Evolutionary conservation across 2,888 invertebrate species (phyloP), one percentile per base, ranked within the genome.

Genomic region (Tipula unca): DNA sequence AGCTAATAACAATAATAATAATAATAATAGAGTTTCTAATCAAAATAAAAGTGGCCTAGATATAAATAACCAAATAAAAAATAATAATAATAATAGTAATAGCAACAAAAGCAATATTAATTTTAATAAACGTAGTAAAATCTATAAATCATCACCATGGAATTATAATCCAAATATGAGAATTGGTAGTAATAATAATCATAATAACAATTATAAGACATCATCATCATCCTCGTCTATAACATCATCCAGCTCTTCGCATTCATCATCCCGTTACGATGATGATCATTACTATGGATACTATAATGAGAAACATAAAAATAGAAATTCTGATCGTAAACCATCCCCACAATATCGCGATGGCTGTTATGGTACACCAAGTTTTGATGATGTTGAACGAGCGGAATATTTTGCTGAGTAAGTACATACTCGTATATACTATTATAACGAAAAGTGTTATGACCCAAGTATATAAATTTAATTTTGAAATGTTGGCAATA

Each of bases 41-140:
- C 88, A 88, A 88, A 88, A 88, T 87, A 87, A 87, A 88, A 89
- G 89, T 89, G 89, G 88, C 89, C 88, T 89, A 89, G 86, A 86
- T 86, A 85, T 87, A 86, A 86, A 87, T 87, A 69, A 69, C 69
- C 69, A 69, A 69, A 85, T 85, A 48, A 82, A 85, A 87, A 86
- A 86, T 85, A 86, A 86, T 87, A 86, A 54, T 86, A 86, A 85
- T 84, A 84, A 14, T 20, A 84, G 35, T 32, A 85, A 85, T 85
- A 48, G n/a, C n/a, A n/a, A 17, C 17, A 82, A 87, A 86, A 87
- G 87, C 85, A 82, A 48, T 25, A 84, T 36, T 84, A 84, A 25
- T 84, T 36, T 20, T 84, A 84, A 84, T 84, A 32, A 84, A 36
- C 84, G 36, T 84, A 84, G 39, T 20, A 36, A 84, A 84, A 32